Evolutionary conservation across 2,797 vertebrate genomes (phyloP), one percentile per base, ranked within the genome.

Genomic region (Ctenopoma kingsleyae): DNA sequence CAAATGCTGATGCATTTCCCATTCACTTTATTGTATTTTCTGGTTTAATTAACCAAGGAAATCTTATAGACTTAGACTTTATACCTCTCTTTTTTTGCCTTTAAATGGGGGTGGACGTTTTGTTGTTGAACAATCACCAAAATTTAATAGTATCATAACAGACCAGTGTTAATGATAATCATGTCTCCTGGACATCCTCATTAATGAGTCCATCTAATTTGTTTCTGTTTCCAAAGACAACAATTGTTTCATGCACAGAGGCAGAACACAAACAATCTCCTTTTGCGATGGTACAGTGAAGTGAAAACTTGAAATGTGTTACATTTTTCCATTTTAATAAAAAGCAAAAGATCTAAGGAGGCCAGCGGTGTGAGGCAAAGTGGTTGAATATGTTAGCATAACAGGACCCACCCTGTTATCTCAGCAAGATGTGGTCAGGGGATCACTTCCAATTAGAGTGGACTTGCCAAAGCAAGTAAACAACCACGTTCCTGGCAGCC

Each of bases 391-490:
- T 68, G 74, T 83, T 78, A 59, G 52, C 46, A 47, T 67, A 74
- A 58, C 68, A 54, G 71, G 78, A 77, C 71, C 59, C 63, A 68
- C 76, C 83, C 74, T 74, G 72, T 85, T 86, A 83, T 90, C 72
- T 77, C 77, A 80, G 75, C 64, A 64, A 73, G 56, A 76, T 73
- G 82, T 61, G 76, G 78, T 84, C 79, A 87, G 80, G 55, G 67
- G 78, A 85, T 89, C 78, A 61, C 71, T 77, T 84, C 72, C 76
- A 89, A 74, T 90, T 87, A 85, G 76, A 83, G 57, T 61, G 27
- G 46, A 83, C 77, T 82, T 82, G 88, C 74, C 66, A 89, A 86
- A 82, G 81, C 84, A 83, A 83, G 81, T 90, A 82, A 89, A 88
- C 80, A 82, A 50, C 67, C 66, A 32, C 7, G 50, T 47, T 69